Percentiles rank a stretch among this genome's conserved stretches.
Conservation (phyloP, 2,113 vertebrate species). For the Sialia sialis region DNA sequence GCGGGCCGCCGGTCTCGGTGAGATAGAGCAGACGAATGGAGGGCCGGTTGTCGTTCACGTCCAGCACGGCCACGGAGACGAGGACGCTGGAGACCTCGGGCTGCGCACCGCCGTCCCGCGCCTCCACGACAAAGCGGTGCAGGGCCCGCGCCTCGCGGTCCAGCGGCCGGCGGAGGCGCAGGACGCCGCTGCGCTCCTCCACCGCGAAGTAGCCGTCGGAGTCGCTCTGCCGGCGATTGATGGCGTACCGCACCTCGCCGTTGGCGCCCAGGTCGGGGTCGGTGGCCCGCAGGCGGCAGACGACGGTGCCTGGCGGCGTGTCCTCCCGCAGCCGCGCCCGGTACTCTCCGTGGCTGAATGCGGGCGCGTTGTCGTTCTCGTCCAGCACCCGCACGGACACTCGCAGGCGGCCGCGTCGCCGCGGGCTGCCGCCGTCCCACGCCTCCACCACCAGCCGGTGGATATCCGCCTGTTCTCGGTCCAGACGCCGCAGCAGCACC, state of each 20-base stretch:
- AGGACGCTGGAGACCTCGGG: conserved; percentile 82
- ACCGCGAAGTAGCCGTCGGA: conserved; percentile 73
- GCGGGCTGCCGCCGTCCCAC: conserved; percentile 86
- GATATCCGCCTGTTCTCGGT: conserved; percentile 75
- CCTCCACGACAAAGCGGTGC: conserved; percentile 83
- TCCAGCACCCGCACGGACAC: conserved; percentile 81
- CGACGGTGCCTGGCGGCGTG: conserved; percentile 59
- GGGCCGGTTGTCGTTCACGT: conserved; percentile 90
- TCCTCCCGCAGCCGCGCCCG: conserved; percentile 77
- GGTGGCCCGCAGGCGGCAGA: conserved; percentile 82
- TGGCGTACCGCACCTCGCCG: conserved; percentile 77
- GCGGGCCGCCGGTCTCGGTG: conserved; percentile 77
- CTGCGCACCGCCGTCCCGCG: conserved; percentile 80
- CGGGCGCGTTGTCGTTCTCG: conserved; percentile 89
- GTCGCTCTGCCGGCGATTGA: conserved; percentile 78
- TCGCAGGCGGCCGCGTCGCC: conserved; percentile 71
- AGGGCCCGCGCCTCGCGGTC: conserved; percentile 81
- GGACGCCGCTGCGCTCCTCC: conserved; percentile 76
- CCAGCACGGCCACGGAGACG: conserved; percentile 80
- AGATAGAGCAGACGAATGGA: conserved; percentile 82
- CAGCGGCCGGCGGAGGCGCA: conserved; percentile 78
- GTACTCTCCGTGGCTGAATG: conserved; percentile 83
- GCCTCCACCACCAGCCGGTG: conserved; percentile 83
- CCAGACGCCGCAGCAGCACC: conserved; percentile 76
- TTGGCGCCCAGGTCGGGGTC: conserved; percentile 84